These are phyloP conservation scores for Petrocephalus sullivani DNA, from an alignment of 2,797 vertebrate species.

Conservation along the genomic window DNA sequence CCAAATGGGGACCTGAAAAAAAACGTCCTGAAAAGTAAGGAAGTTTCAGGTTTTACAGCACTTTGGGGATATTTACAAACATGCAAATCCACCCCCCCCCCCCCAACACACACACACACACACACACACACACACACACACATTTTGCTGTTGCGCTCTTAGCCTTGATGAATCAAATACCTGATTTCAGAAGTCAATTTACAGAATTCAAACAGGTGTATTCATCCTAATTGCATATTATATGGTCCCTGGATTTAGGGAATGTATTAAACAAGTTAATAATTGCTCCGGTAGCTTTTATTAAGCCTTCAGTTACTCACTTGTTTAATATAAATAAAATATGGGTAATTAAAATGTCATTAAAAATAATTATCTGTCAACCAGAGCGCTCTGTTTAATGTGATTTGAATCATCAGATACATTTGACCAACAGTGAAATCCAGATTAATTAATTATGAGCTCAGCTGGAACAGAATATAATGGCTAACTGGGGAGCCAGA, in stretches of 20 bases:
- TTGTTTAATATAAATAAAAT: slow-evolving; percentile 6
- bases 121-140: too few species aligned
- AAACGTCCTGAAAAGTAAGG: too few species aligned
- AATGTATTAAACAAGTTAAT: background rate
- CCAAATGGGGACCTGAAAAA: too few species aligned
- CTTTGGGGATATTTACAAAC: too few species aligned
- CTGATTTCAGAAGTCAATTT: background rate
- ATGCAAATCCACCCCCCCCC: too few species aligned
- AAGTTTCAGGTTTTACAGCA: too few species aligned
- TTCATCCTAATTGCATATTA: background rate
- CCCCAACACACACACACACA: too few species aligned
- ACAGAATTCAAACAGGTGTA: background rate
- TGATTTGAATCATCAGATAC: slow-evolving; percentile 8
- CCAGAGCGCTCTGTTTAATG: background rate
- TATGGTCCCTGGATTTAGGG: background rate
- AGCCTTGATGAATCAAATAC: background rate
- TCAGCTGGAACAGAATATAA: background rate
- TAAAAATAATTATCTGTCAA: background rate
- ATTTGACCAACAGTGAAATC: background rate
- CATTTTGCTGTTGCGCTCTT: background rate
- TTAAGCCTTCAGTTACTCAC: background rate
- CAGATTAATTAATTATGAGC: slow-evolving; percentile 3
- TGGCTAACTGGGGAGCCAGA: background rate
- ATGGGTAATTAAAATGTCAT: background rate
- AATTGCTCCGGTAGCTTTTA: background rate